Conservation (phyloP, 2,113 vertebrate genomes). For the Mesocricetus auratus region DNA sequence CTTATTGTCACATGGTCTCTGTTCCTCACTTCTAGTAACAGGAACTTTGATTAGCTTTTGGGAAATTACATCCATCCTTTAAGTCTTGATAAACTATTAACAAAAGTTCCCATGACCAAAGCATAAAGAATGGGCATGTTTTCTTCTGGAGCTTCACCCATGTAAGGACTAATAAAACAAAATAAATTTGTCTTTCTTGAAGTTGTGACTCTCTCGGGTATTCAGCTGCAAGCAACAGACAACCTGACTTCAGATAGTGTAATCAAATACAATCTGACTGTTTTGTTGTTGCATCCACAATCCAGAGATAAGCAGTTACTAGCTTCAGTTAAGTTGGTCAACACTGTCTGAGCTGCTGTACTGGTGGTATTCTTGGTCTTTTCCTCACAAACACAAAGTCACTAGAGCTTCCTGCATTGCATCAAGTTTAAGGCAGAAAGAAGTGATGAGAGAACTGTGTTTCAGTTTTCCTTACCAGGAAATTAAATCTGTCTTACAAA, state of each 20-base stretch:
- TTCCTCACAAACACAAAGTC: not conserved
- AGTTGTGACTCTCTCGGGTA: not conserved
- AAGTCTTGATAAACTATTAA: not conserved
- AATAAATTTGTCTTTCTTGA: not conserved
- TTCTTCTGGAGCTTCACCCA: not conserved
- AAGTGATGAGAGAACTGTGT: not conserved
- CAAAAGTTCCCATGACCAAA: not conserved
- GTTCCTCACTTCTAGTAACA: not conserved
- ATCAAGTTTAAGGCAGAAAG: not conserved
- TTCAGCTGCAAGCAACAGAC: not conserved
- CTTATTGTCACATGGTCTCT: not conserved
- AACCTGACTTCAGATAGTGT: not conserved
- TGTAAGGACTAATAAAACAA: not conserved
- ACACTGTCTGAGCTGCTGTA: not conserved
- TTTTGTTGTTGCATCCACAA: not conserved
- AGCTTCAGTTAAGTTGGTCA: not conserved
- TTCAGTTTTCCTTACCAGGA: not conserved
- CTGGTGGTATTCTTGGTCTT: not conserved
- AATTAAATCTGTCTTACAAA: slow-evolving; percentile 18
- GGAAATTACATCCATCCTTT: not conserved
- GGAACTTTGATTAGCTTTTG: not conserved
- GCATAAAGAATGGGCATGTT: not conserved
- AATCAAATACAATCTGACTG: not conserved
- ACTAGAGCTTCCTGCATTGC: not conserved
- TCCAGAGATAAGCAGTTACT: not conserved